Evolutionary conservation across 2,888 invertebrate species (phyloP).

Genomic region (Polymixis lichenea): DNA sequence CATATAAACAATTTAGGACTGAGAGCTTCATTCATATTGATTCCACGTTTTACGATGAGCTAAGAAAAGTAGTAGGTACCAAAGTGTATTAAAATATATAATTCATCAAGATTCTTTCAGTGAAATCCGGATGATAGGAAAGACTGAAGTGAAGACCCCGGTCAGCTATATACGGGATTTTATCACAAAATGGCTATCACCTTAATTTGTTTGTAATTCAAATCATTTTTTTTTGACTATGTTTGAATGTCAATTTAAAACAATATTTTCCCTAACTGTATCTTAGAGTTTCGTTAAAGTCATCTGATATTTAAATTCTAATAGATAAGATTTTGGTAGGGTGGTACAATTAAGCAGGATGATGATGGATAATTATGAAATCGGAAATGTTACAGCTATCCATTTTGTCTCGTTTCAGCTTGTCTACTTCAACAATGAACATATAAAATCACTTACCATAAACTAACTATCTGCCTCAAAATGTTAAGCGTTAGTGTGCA

Average conservation of each 20-base stretch:
- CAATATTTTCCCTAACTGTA: not conserved
- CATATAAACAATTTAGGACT: constrained; percentile 60
- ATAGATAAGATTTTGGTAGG: not conserved
- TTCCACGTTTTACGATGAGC: constrained; percentile 26
- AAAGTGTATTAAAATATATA: constrained; percentile 11
- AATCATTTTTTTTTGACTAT: not conserved
- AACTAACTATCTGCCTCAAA: not conserved
- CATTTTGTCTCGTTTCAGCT: not conserved
- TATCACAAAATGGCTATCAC: not conserved
- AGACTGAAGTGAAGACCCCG: not conserved
- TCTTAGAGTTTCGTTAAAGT: not conserved
- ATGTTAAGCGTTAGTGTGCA: not conserved
- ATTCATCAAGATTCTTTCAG: not conserved
- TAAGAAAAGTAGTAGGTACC: constrained; percentile 6
- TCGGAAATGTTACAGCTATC: too few relatives aligned
- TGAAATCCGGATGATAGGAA: not conserved
- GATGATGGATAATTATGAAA: not conserved
- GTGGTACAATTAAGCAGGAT: not conserved
- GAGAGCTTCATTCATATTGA: constrained; percentile 47
- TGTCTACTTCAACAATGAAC: not conserved
- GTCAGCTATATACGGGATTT: too few relatives aligned
- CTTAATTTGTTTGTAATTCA: not conserved
- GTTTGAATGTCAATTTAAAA: not conserved
- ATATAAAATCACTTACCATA: not conserved
- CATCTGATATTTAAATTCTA: not conserved